Base-by-base conservation (phyloP, 2,888 invertebrate genomes). In the Rhamphomyia laevipes region DNA sequence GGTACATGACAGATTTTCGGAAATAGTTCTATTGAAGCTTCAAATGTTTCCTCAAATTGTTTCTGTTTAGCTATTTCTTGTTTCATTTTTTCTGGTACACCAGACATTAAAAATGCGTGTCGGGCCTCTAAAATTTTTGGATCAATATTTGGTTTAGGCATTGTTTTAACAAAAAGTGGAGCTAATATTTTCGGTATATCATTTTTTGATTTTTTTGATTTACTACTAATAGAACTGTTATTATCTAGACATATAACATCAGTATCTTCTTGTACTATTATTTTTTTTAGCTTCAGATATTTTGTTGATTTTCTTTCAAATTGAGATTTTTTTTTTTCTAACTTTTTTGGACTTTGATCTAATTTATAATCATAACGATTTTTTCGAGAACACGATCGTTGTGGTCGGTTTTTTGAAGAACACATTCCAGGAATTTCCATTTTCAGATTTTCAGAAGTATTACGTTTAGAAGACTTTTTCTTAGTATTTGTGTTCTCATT, bases 101-200 rank as follows among this genome's bases (percentile, higher is more conserved):
- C 83, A 53, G 86, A 84, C 56, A 79, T 75, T 35, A 87, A 69
- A 67, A 87, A 86, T 52, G 77, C 75, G 53, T 77, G 77, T 57
- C 80, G 78, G 6, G 86, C 85, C 63, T 79, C 77, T 42, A 78
- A 50, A 40, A 73, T 67, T 47, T 70, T 74, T 15, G 76, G 73
- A 69, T 82, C 80, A 15, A 74, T 61, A 61, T 75, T 76, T 9
- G 73, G 74, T 66, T 80, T 82, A 12, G 74, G 65, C 38, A 66
- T 37, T 41, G 65, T 63, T 51, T 73, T 77, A 1, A 74, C 61
- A 66, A 87, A 87, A 43, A 87, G 72, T n/a, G 87, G 85, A 2
- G 86, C 86, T 40, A 84, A 61, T 67, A 82, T 83, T 40, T 65
- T 59, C 15, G 70, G 62, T 12, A 61, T 61, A 33, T 13, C 3